Evolutionary conservation across 1,140 invertebrate species (phyloP), one percentile per base, ranked within the genome.

Genomic region (Zeugodacus cucurbitae): DNA sequence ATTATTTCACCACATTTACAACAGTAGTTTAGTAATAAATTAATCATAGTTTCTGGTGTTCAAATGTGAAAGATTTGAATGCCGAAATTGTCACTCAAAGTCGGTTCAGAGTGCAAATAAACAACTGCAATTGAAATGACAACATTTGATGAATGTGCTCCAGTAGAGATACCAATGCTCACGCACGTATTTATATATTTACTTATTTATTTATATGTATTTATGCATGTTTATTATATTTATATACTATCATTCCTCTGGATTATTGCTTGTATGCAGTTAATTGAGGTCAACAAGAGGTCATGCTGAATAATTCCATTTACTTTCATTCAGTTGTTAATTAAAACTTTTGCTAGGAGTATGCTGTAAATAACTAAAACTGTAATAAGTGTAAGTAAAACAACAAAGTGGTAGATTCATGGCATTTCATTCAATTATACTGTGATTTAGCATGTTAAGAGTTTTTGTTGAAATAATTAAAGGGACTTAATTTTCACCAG

Each of bases 41-140:
- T 82, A 48, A 82, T 54, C 44, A 82, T 22, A 82, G 4, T 34
- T 82, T 78, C 48, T 44, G 44, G 41, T 44, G 41, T 54, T 82
- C 26, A 82, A 48, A 48, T 48, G 17, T n/a, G 26, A 48, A 82
- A 14, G 44, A 34, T 82, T 82, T 41, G 44, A 44, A 11, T 82
- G 26, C 20, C 74, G 48, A 44, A 82, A 82, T n/a, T 82, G 74
- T 48, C 74, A 82, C 20, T 48, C 74, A 82, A 82, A 37, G 67
- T 74, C 67, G 34, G 20, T 29, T 44, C 37, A 44, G 41, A 74
- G 17, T 82, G 74, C 74, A 82, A 26, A 82, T 44, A 82, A 82
- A 26, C 48, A 48, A 48, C 37, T 82, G 44, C n/a, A 82, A 48
- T 82, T 48, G 37, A 48, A 82, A 26, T 82, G 74, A 48, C 20